A percentile compares a stretch with the other conserved stretches of the same genome.
Evolutionary conservation across 2,113 vertebrate species (phyloP).

Genomic region (Dolichallabes microphthalmus): DNA sequence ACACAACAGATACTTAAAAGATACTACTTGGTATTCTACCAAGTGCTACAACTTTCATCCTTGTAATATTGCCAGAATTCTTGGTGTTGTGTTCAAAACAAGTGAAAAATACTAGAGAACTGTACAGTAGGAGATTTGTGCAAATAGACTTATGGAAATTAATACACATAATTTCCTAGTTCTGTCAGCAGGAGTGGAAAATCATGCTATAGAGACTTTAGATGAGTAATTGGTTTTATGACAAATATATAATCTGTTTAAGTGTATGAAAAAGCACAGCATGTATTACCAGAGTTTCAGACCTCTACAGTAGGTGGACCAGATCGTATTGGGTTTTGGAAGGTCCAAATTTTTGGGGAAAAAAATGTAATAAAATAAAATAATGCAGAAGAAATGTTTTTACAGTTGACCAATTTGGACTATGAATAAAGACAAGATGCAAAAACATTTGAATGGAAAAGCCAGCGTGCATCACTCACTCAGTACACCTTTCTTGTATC

Average conservation of each 20-base stretch:
- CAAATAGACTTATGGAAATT: neutral
- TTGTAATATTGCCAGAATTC: neutral
- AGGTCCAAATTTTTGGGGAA: neutral
- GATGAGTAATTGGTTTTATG: neutral
- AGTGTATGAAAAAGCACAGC: neutral
- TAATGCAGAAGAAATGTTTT: neutral
- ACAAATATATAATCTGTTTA: neutral
- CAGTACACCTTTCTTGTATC: neutral
- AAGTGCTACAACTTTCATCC: neutral
- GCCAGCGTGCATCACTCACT: neutral
- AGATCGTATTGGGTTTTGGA: neutral
- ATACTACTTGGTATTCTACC: neutral
- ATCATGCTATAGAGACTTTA: neutral
- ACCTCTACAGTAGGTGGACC: too few species aligned
- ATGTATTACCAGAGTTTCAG: neutral
- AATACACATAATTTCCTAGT: neutral
- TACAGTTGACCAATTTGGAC: neutral
- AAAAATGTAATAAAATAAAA: neutral
- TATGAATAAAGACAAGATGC: neutral
- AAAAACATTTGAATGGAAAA: neutral
- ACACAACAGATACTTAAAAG: neutral
- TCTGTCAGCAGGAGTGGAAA: neutral
- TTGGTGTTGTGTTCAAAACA: neutral
- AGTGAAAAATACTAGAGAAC: neutral
- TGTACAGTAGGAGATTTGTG: neutral